Conservation (phyloP, 2,113 vertebrate species). For the Bubalus kerabau region DNA sequence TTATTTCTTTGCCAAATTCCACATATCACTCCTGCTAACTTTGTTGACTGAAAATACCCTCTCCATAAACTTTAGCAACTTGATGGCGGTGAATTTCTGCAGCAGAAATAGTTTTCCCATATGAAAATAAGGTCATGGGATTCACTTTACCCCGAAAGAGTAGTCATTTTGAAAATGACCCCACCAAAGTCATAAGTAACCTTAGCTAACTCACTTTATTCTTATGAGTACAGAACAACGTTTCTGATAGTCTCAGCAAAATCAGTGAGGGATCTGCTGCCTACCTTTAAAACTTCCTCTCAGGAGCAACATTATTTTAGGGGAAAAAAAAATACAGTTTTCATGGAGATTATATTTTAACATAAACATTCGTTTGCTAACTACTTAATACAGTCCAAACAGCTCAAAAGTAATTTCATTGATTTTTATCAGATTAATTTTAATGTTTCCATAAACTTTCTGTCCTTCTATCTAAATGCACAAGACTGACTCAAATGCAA, state of each 20-base stretch:
- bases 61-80: slow-evolving; percentile 17
- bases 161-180: slow-evolving; percentile 17
- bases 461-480: not conserved
- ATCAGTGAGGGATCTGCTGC: not conserved
- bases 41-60: slow-evolving; percentile 20
- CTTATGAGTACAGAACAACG: not conserved
- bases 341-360: slow-evolving; percentile 21
- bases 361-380: not conserved
- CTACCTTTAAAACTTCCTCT: not conserved
- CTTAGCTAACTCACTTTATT: not conserved
- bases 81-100: not conserved
- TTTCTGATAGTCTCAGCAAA: not conserved
- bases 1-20: slow-evolving; percentile 5
- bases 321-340: not conserved
- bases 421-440: not conserved
- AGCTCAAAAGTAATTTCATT: slow-evolving; percentile 23
- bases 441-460: not conserved
- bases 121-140: not conserved
- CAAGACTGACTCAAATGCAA: not conserved
- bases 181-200: not conserved
- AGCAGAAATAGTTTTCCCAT: not conserved
- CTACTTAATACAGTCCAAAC: not conserved
- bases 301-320: not conserved
- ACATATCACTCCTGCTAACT: not conserved
- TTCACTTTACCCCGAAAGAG: not conserved